Percentiles rank a stretch among this genome's conserved stretches.
Conservation (phyloP, 2,888 invertebrate genomes). For the Celastrina argiolus region DNA sequence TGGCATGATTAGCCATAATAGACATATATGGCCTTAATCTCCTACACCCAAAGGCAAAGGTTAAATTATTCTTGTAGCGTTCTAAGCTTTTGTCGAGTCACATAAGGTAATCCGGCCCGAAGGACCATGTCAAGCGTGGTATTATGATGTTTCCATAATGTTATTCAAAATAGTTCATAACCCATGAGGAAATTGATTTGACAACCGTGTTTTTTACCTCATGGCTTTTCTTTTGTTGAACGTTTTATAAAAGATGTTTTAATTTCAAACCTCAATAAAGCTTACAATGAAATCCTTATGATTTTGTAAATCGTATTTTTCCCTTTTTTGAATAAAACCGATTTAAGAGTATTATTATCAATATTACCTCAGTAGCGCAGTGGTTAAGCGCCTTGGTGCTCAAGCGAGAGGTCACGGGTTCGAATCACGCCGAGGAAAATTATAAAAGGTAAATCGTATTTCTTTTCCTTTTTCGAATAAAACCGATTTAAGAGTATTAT, state of each 20-base stretch:
- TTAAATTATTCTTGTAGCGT: background rate
- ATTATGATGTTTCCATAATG: background rate
- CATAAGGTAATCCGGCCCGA: background rate
- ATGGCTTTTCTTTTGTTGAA: background rate
- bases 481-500: no score
- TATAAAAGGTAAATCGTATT: no score
- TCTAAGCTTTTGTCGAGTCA: background rate
- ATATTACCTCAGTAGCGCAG: no score
- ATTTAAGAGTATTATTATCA: no score
- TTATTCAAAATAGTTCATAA: conserved; percentile 9
- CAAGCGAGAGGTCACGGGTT: no score
- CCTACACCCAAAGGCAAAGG: background rate
- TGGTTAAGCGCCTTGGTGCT: no score
- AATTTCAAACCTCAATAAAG: background rate
- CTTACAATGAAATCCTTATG: no score
- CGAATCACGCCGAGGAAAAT: no score
- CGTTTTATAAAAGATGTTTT: background rate
- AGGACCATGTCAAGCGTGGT: background rate
- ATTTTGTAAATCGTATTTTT: no score
- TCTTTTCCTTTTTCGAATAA: no score
- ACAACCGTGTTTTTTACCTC: background rate
- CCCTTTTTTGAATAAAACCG: no score
- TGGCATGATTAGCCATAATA: background rate
- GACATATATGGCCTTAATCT: background rate
- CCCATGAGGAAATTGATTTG: conserved; percentile 3